Evolutionary conservation across 2,888 invertebrate genomes (phyloP), one percentile per base, ranked within the genome.

Genomic region (Idaea aversata): DNA sequence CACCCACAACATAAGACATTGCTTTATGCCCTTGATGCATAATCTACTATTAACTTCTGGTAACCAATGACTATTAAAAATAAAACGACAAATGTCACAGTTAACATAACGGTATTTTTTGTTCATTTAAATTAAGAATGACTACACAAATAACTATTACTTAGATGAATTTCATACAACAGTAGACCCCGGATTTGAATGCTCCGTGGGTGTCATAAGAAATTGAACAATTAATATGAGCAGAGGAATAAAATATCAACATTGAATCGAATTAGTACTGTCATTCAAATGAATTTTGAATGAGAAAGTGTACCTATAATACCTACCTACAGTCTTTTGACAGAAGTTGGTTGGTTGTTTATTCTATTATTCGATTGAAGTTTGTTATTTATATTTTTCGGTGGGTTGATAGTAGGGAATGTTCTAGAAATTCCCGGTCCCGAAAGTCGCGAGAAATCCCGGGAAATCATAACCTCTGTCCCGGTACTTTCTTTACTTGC

Each of bases 41-140:
- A n/a, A n/a, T n/a, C n/a, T n/a, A n/a, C n/a, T n/a, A n/a, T 5
- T 13, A 47, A 5, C 13, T 47, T 47, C 47, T 5, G 13, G 6
- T 47, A 47, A 47, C 47, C 47, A 47, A 47, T 47, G 5, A 47
- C 47, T 47, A 13, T 47, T 13, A 47, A 47, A 47, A 47, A 47
- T 47, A 13, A 13, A 47, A 47, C 47, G 10, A 47, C 47, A 47
- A 47, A 13, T 47, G 47, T 47, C 47, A 47, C 47, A 47, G 47
- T 47, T 47, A 47, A 47, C 47, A 47, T 47, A 47, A 47, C 47
- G 47, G 47, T 47, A 47, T 47, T 47, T 47, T 47, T 47, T 47
- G 47, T 47, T 4, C 47, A 47, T 47, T 47, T 47, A 47, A 47
- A 47, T 47, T 47, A 47, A 10, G 47, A 47, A 47, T 47, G 47